Evolutionary conservation across 1,140 invertebrate genomes (phyloP), one percentile per base, ranked within the genome.

Genomic region (Latrodectus geometricus): DNA sequence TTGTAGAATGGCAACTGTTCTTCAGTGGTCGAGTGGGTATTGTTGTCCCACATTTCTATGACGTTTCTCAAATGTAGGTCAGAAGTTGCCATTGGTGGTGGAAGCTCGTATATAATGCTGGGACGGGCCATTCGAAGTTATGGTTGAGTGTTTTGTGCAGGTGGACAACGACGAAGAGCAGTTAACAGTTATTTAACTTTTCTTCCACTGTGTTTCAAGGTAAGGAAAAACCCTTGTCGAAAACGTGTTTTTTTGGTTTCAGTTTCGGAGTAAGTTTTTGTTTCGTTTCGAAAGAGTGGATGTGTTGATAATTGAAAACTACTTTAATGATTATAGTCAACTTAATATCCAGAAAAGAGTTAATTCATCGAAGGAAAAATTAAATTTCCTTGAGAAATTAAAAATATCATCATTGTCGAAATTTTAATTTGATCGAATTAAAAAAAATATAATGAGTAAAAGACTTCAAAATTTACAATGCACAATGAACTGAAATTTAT

Each of bases 41-140:
- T 56, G 69, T 61, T 83, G 80, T 56, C 80, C 80, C 56, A 83
- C 80, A 83, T 83, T 61, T 74, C 17, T 20, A 54, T 80, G 78
- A 80, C 78, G 80, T 74, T 54, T 73, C 50, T 12, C 68, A 12
- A 5, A 83, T 74, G 21, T 83, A 74, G 80, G 80, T 83, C 80
- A 83, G 70, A 4, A 61, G 52, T 83, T 83, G 80, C 80, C 35
- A 83, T 83, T 83, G 80, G 80, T 83, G 70, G 80, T 21, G 50
- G 74, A 61, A 14, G 70, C 69, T 65, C 69, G 70, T 83, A 83
- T 83, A 83, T 83, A 83, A 61, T 73, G 80, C 23, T n/a, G 69
- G 50, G 79, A 52, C 49, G 54, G 23, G 9, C 14, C 54, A 49
- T 70, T 4, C 11, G 21, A 54, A 54, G 49, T 17, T 23, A 81